These are phyloP conservation scores for Galemys pyrenaicus DNA, from an alignment of 2,113 vertebrate species.

Conservation along the genomic window DNA sequence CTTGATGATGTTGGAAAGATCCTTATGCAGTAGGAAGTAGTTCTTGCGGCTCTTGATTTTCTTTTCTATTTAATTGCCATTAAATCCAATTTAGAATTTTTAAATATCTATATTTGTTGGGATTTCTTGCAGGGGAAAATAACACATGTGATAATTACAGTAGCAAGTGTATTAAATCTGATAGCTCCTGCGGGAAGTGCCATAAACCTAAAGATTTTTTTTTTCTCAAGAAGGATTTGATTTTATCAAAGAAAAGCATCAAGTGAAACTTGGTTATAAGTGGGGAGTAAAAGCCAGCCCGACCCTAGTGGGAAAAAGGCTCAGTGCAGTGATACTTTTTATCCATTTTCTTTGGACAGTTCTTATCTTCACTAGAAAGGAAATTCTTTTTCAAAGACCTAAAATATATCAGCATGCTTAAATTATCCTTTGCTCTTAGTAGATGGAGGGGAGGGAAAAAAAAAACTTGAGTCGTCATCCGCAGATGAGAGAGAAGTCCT, in stretches of 20 bases:
- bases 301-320: neutral
- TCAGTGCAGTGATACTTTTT: neutral
- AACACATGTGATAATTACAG: neutral
- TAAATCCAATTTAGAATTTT: constrained; percentile 46
- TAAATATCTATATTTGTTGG: neutral
- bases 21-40: neutral
- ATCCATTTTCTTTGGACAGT: constrained; percentile 19
- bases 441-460: neutral
- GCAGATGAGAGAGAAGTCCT: neutral
- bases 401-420: neutral
- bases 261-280: neutral
- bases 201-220: neutral
- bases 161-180: neutral
- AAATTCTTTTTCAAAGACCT: constrained; percentile 6
- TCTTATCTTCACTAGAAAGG: constrained; percentile 11
- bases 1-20: neutral
- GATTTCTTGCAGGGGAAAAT: neutral
- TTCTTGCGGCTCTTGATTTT: constrained; percentile 3
- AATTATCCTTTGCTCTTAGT: neutral
- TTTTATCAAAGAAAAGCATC: neutral
- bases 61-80: neutral
- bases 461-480: neutral
- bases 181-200: neutral
- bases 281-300: neutral
- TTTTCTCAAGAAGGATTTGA: neutral